Evolutionary conservation across 2,113 vertebrate species (phyloP).

Genomic region (Anhinga anhinga): DNA sequence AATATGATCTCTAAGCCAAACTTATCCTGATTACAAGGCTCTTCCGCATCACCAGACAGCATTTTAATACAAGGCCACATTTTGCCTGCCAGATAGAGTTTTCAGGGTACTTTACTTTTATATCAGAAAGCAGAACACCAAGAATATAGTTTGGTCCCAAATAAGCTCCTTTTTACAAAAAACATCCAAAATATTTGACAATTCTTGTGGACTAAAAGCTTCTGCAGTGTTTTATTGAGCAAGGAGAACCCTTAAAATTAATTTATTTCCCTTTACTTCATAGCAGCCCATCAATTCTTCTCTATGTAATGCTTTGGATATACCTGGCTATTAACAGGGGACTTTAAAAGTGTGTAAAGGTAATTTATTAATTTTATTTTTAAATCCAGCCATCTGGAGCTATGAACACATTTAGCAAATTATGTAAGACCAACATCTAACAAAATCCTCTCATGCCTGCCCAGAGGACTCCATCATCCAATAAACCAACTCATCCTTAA

Average conservation of each 20-base stretch:
- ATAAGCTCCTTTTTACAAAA: neutral
- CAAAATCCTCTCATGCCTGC: neutral
- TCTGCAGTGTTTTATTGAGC: neutral
- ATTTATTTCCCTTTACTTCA: conserved; percentile 8
- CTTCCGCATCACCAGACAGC: neutral
- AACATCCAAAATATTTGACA: neutral
- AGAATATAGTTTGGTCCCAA: neutral
- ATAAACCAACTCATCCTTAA: neutral
- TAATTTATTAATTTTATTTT: conserved; percentile 57
- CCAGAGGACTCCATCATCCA: neutral
- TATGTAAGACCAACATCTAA: conserved; percentile 2
- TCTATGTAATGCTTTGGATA: neutral
- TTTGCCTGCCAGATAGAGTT: neutral
- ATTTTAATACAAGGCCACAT: neutral
- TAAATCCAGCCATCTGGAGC: conserved; percentile 44
- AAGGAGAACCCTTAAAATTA: neutral
- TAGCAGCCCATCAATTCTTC: neutral
- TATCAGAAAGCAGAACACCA: neutral
- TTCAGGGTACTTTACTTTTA: neutral
- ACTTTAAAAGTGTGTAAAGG: neutral
- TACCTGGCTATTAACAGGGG: neutral
- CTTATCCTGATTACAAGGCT: neutral
- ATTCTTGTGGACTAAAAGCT: neutral
- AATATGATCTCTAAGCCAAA: neutral
- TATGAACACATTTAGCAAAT: neutral